phyloP scores from a whole-genome alignment of 2,888 invertebrate genomes.

The Clusia tigrina region DNA sequence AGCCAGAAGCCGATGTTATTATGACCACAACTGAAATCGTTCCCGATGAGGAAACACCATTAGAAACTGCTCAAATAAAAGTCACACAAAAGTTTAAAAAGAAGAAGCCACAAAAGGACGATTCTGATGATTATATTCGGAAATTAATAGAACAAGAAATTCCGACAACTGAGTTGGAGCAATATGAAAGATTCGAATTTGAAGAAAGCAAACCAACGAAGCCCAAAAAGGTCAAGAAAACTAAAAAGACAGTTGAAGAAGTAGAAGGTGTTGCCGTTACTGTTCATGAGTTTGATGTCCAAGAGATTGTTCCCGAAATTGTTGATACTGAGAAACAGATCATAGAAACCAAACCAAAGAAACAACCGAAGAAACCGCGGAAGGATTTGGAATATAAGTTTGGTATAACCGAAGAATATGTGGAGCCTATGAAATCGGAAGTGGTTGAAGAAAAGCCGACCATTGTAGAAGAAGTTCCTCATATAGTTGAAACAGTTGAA shows the following conservation, averaged over 20 bases:
- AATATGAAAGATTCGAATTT: conserved; percentile 55
- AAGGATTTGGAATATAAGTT: conserved; percentile 27
- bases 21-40: conserved; percentile 64
- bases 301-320: conserved; percentile 45
- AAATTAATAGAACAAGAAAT: conserved; percentile 58
- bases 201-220: conserved; percentile 57
- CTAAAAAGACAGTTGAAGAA: conserved; percentile 52
- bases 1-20: conserved; percentile 61
- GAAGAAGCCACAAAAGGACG: conserved; percentile 52
- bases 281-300: conserved; percentile 49
- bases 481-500: conserved; percentile 37
- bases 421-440: conserved; percentile 40
- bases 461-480: conserved; percentile 33
- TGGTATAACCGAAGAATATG: conserved; percentile 33
- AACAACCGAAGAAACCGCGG: conserved; percentile 34
- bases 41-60: too few relatives aligned
- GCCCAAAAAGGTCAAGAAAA: conserved; percentile 57
- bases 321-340: conserved; percentile 44
- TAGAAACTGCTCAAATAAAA: conserved; percentile 36
- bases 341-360: conserved; percentile 42
- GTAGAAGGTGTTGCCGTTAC: conserved; percentile 49
- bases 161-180: conserved; percentile 58
- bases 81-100: conserved; percentile 48
- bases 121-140: conserved; percentile 52
- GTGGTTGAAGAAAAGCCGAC: conserved; percentile 62